Conservation (phyloP, 2,888 invertebrate species). For the Periphyllus acericola region DNA sequence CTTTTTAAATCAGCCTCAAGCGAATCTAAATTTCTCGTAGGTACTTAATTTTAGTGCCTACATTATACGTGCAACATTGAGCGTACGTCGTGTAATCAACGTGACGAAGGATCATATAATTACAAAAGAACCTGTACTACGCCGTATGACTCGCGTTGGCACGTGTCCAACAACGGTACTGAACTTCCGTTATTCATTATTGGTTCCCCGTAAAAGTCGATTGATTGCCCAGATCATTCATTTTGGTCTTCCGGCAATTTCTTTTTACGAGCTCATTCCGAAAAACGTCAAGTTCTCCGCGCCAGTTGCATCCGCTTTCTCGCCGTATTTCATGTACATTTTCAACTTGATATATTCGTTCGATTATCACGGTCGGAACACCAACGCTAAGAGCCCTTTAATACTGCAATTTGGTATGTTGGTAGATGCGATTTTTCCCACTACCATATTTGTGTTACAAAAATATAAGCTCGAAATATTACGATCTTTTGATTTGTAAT, state of each 20-base stretch:
- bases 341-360: constrained; percentile 2
- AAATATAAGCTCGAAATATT: not conserved
- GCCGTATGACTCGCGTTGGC: not conserved
- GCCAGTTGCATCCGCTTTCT: not conserved
- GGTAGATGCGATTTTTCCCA: not conserved
- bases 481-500: no score
- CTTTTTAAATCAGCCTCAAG: no score
- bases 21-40: no score
- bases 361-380: not conserved
- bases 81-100: not conserved
- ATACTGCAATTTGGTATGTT: not conserved
- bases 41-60: no score
- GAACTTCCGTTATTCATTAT: constrained; percentile 24
- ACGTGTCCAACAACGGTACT: constrained; percentile 1
- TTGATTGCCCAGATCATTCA: constrained; percentile 39
- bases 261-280: constrained; percentile 45
- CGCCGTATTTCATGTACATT: not conserved
- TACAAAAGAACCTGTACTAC: not conserved
- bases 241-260: constrained; percentile 27
- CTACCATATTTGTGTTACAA: not conserved
- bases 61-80: no score
- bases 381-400: not conserved
- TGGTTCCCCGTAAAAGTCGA: constrained; percentile 13
- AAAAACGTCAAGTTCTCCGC: constrained; percentile 26
- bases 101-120: not conserved